These are phyloP conservation scores for Fundulus diaphanus DNA, from an alignment of 2,797 vertebrate species.

Conservation along the genomic window DNA sequence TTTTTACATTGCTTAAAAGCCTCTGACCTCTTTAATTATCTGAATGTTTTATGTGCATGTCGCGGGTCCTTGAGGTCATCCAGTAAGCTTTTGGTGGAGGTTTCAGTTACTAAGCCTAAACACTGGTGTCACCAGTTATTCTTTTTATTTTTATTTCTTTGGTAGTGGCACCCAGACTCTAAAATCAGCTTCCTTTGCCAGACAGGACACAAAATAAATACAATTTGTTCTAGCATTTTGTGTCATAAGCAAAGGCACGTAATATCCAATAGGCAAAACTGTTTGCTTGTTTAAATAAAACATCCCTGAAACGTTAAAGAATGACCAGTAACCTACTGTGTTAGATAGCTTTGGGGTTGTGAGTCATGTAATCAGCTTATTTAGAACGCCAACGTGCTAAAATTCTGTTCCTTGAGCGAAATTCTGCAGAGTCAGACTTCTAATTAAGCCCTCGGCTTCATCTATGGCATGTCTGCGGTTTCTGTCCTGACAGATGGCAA, in stretches of 20 bases:
- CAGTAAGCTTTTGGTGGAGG: too few species aligned
- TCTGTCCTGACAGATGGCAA: slow-evolving; percentile 3
- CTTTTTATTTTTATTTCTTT: too few species aligned
- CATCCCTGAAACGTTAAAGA: neutral
- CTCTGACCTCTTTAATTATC: too few species aligned
- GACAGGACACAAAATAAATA: too few species aligned
- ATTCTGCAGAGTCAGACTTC: slow-evolving; percentile 3
- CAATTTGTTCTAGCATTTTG: neutral
- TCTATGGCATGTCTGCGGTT: neutral
- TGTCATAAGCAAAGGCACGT: neutral
- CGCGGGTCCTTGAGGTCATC: too few species aligned
- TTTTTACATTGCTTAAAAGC: too few species aligned
- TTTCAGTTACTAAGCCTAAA: too few species aligned
- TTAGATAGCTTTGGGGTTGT: neutral
- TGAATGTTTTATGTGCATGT: too few species aligned
- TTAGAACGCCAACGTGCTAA: neutral
- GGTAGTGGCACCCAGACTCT: too few species aligned
- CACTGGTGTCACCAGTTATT: too few species aligned
- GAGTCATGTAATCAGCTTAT: neutral
- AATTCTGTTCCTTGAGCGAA: neutral
- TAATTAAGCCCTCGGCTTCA: neutral
- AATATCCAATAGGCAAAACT: neutral
- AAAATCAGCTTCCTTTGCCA: too few species aligned
- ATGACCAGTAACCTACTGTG: neutral
- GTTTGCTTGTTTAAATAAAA: neutral